A percentile compares a stretch with the other conserved stretches of the same genome.
phyloP scores from a whole-genome alignment of 2,888 invertebrate species.

The Pristionchus mayeri region DNA sequence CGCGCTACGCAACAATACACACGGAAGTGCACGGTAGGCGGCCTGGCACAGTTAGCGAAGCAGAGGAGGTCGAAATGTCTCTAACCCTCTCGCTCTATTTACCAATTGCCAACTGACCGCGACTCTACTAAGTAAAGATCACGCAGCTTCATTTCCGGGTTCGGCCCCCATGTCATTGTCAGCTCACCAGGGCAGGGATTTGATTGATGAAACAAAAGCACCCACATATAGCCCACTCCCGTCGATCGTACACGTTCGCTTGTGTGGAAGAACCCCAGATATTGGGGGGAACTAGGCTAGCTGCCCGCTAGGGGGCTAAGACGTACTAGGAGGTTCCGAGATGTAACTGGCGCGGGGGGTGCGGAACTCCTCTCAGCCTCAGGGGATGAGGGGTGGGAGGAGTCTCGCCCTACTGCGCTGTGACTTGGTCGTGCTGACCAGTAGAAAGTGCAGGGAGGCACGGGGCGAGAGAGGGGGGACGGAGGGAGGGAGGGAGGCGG shows the following conservation, averaged over 20 bases:
- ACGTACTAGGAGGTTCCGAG: slow-evolving; percentile 15
- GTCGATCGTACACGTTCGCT: background rate
- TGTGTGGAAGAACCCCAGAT: background rate
- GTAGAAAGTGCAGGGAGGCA: slow-evolving; percentile 31
- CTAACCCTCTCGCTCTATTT: slow-evolving; percentile 9
- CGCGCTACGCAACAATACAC: slow-evolving; percentile 29
- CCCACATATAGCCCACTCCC: background rate
- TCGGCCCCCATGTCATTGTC: no score
- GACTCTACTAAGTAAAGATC: slow-evolving; percentile 12
- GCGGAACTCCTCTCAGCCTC: background rate
- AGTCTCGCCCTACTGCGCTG: background rate
- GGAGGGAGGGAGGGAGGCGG: background rate
- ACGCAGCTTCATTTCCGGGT: background rate
- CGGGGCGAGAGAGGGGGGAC: background rate
- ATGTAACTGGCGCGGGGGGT: background rate
- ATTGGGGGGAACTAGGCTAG: background rate
- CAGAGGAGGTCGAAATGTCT: slow-evolving; percentile 23
- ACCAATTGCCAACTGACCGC: slow-evolving; percentile 27
- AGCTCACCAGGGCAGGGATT: no score
- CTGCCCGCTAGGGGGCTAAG: background rate
- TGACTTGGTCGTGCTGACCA: slow-evolving; percentile 38
- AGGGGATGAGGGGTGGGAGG: background rate
- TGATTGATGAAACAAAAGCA: background rate
- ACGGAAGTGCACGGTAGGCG: slow-evolving; percentile 44
- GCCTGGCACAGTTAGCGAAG: no score